These are phyloP conservation scores for Saccostrea echinata DNA, from an alignment of 1,140 invertebrate species.

Conservation along the genomic window DNA sequence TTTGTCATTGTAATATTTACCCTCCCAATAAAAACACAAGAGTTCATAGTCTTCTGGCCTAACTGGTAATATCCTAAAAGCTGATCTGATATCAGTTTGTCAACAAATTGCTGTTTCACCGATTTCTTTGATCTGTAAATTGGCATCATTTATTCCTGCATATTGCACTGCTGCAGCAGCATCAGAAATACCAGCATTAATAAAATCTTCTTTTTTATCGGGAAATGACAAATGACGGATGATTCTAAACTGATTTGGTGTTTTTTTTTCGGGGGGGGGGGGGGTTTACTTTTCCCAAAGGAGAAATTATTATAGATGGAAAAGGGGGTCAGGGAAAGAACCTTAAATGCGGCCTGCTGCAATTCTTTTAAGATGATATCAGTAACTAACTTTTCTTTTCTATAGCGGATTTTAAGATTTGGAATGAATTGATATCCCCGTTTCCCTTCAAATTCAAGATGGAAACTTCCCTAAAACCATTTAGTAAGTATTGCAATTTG, in stretches of 20 bases:
- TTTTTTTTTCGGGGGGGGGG: no score
- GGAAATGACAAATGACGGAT: constrained; percentile 58
- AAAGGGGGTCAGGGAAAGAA: constrained; percentile 41
- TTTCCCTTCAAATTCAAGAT: no score
- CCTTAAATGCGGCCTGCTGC: constrained; percentile 38
- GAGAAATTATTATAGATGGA: constrained; percentile 19
- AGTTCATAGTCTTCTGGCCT: neutral
- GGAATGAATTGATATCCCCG: no score
- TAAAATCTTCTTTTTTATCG: neutral
- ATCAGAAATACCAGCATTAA: constrained; percentile 52
- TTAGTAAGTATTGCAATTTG: no score
- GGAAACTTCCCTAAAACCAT: no score
- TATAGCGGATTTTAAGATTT: constrained; percentile 14
- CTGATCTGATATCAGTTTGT: constrained; percentile 46
- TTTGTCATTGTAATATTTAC: constrained; percentile 39
- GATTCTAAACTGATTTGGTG: constrained; percentile 26
- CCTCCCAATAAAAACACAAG: constrained; percentile 21
- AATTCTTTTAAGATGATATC: constrained; percentile 46
- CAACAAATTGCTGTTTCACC: constrained; percentile 38
- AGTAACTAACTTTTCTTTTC: constrained; percentile 4
- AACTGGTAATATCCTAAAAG: constrained; percentile 47
- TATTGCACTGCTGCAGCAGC: constrained; percentile 46
- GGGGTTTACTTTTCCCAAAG: constrained; percentile 48
- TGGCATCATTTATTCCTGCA: constrained; percentile 47
- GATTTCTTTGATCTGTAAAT: constrained; percentile 36